A percentile compares a stretch with the other conserved stretches of the same genome.
Conservation (phyloP, 35 echinoderm and acorn worm species). For the Strongylocentrotus purpuratus region DNA sequence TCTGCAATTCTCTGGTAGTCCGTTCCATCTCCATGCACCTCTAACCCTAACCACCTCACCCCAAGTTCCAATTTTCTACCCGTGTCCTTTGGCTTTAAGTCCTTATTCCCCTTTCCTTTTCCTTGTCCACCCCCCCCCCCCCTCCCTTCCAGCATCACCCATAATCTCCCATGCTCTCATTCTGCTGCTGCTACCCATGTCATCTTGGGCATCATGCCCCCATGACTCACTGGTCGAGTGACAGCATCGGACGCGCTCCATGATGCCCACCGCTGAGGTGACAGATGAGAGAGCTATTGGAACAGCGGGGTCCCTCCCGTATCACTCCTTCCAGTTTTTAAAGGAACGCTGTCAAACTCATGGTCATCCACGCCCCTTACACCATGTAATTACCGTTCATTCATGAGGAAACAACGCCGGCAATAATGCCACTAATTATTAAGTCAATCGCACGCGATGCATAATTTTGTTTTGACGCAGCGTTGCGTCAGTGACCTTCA, state of each 20-base stretch:
- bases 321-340: neutral
- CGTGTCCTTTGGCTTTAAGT: no score
- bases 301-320: neutral
- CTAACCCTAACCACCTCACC: no score
- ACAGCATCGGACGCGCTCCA: neutral
- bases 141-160: neutral
- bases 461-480: no score
- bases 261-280: neutral
- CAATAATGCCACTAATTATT: neutral
- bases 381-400: neutral
- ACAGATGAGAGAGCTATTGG: slow-evolving; percentile 16
- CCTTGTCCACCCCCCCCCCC: neutral
- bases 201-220: neutral
- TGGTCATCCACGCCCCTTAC: neutral
- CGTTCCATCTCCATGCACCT: no score
- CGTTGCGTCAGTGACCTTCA: no score
- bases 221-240: slow-evolving; percentile 15
- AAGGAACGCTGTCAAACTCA: neutral
- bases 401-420: neutral
- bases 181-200: neutral
- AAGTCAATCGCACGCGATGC: no score
- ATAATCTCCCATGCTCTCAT: neutral
- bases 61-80: no score
- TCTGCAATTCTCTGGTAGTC: no score
- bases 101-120: no score